A percentile compares a stretch with the other conserved stretches of the same genome.
Conservation (phyloP, 2,888 invertebrate species). For the Tromatobia lineatoria region DNA sequence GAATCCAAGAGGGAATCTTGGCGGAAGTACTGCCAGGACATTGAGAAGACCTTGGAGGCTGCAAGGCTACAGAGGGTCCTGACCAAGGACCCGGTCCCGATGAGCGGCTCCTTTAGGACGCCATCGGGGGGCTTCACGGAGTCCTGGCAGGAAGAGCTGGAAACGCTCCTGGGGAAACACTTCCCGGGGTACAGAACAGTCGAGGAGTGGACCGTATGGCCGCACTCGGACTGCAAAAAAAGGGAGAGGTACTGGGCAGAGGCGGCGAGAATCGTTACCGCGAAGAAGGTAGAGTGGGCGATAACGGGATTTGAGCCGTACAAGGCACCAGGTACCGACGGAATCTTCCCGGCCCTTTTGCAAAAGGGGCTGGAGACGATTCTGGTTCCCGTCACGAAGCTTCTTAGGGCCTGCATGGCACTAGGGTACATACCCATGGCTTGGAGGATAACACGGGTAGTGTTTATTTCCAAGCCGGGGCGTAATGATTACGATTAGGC, state of each 20-base stretch:
- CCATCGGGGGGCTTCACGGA: neutral
- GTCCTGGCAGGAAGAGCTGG: neutral
- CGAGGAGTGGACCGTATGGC: neutral
- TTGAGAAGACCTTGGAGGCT: neutral
- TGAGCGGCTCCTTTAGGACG: neutral
- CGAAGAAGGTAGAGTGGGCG: no score
- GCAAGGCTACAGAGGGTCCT: neutral
- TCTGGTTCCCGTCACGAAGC: conserved; percentile 24
- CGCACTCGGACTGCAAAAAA: no score
- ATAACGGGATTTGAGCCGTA: no score
- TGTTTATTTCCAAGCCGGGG: conserved; percentile 67
- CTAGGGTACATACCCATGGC: conserved; percentile 40
- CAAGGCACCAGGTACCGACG: no score
- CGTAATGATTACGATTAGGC: conserved; percentile 53
- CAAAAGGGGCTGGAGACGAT: conserved; percentile 9
- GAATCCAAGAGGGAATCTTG: neutral
- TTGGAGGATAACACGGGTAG: conserved; percentile 54
- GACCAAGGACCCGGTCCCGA: neutral
- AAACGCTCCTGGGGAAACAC: neutral
- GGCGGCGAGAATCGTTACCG: no score
- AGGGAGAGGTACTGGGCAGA: no score
- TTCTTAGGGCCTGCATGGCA: conserved; percentile 43
- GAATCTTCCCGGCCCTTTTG: conserved; percentile 19
- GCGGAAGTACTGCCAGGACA: neutral
- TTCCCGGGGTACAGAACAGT: neutral